phyloP scores from a whole-genome alignment of 2,888 invertebrate species.

The Phytoseiulus persimilis region DNA sequence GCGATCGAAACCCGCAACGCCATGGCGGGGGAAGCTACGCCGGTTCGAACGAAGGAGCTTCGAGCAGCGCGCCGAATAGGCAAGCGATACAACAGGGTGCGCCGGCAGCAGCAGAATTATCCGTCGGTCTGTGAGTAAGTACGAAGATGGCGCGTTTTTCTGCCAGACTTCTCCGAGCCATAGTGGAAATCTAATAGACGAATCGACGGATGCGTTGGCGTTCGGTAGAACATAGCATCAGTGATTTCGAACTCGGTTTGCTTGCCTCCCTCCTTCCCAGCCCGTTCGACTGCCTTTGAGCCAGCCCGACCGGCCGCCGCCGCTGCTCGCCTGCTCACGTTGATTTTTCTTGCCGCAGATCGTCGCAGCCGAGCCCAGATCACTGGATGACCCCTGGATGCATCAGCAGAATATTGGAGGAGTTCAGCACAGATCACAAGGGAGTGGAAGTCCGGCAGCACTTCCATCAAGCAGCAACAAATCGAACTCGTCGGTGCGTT shows the following conservation, averaged over 20 bases:
- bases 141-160: not conserved
- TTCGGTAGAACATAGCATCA: not conserved
- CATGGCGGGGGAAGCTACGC: not conserved
- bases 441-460: not conserved
- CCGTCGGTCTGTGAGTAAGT: not conserved
- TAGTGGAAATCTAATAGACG: not conserved
- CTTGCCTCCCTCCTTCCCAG: not conserved
- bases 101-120: not conserved
- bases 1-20: no score
- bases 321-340: no score
- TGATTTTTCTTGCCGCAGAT: not conserved
- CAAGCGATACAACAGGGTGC: not conserved
- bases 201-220: not conserved
- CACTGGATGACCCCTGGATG: not conserved
- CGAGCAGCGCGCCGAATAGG: not conserved
- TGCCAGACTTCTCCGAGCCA: not conserved
- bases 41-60: not conserved
- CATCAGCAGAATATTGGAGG: not conserved
- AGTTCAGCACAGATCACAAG: not conserved
- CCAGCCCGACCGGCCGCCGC: not conserved
- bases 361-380: constrained; percentile 5
- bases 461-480: not conserved
- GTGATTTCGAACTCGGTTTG: not conserved
- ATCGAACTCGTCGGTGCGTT: not conserved
- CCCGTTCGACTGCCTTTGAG: not conserved